A percentile compares a stretch with the other conserved stretches of the same genome.
phyloP scores from a whole-genome alignment of 2,797 vertebrate species.

The Epinephelus malabaricus region DNA sequence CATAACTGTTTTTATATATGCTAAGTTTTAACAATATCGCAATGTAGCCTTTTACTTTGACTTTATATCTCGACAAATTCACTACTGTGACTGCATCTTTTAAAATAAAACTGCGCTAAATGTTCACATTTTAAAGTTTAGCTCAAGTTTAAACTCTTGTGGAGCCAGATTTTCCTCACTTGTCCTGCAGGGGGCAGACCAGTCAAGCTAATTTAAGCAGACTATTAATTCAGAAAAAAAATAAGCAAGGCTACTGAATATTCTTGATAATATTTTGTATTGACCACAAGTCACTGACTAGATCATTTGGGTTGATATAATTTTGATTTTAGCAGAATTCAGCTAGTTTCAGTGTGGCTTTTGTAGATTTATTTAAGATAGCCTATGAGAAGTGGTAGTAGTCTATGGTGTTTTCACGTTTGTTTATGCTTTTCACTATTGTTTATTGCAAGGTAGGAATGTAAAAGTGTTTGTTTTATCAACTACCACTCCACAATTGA shows the following conservation, averaged over 20 bases:
- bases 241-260: background rate
- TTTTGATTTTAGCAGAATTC: background rate
- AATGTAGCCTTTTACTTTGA: background rate
- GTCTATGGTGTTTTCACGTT: background rate
- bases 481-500: too few relatives aligned
- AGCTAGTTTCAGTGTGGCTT: background rate
- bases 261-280: background rate
- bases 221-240: background rate
- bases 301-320: background rate
- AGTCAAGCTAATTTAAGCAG: background rate
- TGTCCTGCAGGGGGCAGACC: constrained; percentile 51
- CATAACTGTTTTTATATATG: background rate
- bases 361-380: background rate
- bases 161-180: background rate
- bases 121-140: background rate
- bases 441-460: background rate
- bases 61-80: accelerated
- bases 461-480: too few relatives aligned
- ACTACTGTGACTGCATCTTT: background rate
- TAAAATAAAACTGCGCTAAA: background rate
- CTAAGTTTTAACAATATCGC: background rate
- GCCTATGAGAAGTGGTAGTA: accelerated
- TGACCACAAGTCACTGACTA: background rate
- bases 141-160: background rate
- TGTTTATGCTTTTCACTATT: background rate